Base-by-base conservation (phyloP, 2,888 invertebrate species). In the Timandra comae region DNA sequence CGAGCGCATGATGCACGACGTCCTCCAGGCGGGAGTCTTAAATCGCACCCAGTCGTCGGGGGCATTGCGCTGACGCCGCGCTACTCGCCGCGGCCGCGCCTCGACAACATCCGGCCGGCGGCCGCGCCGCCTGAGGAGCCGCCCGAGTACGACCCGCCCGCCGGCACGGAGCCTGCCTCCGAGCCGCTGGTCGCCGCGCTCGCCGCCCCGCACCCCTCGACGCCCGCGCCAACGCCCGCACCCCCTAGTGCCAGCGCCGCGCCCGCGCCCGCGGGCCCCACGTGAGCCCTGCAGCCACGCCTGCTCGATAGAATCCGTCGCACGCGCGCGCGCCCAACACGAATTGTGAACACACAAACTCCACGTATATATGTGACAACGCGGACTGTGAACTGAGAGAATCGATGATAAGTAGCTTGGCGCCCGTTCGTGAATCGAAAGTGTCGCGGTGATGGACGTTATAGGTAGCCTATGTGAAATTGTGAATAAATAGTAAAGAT, bases 1-100 rank as follows among this genome's bases (percentile, higher is more conserved):
- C 86, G 94, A 94, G 87, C 93, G 93, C 79, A 87, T 94, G 81
- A 89, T 94, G 87, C 88, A 88, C 74, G 93, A 93, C 81, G 92
- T 91, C 57, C 86, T 91, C 72, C 91, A 91, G 79, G 79, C 64
- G 78, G 84, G 72, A 73, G 71, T 78, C 75, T 79, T 77, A 74
- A 86, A 86, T 82, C 85, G 80, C 82, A 84, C 85, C 81, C 86
- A 80, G 82, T 84, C 75, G 74, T 82, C 75, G 82, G 78, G 56
- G 75, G 85, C 56, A 82, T 82, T 65, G 79, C 84, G 77, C 80
- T 84, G 84, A 85, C 85, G 65, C 85, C 84, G 77, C 82, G 84
- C 71, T 85, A 85, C 52, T 81, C 85, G 60, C 84, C 84, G 63
- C 77, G 79, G 29, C 80, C 85, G 46, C 72, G 85, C 48, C 73